Conservation (phyloP, 2,113 vertebrate genomes). For the Hemibagrus wyckioides region DNA sequence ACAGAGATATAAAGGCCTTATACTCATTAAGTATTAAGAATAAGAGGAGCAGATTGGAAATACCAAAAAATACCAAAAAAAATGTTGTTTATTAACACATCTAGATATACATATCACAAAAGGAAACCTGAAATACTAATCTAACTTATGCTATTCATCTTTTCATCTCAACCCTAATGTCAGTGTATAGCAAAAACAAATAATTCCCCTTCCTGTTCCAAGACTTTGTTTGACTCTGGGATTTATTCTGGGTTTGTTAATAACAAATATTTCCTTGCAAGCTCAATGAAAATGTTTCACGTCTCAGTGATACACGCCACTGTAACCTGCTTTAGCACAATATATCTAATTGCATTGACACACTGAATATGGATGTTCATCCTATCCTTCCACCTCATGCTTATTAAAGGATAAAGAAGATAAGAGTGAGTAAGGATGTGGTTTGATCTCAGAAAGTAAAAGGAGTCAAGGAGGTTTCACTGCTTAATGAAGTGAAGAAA, state of each 20-base stretch:
- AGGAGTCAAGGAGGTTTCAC: background rate
- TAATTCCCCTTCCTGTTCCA: no score
- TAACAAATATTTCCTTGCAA: background rate
- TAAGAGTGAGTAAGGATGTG: background rate
- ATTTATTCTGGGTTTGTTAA: no score
- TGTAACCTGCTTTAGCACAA: background rate
- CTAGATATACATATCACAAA: background rate
- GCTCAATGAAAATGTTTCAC: background rate
- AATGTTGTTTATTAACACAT: no score
- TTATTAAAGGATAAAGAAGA: background rate
- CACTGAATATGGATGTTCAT: background rate
- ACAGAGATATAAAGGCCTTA: no score
- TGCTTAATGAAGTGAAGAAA: conserved; percentile 47
- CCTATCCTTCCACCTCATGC: background rate
- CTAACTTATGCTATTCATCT: no score
- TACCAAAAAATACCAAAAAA: no score
- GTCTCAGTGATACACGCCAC: background rate
- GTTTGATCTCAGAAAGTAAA: conserved; percentile 59
- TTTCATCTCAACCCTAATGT: no score
- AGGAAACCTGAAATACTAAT: background rate
- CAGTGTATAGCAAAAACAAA: no score
- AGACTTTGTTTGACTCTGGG: no score
- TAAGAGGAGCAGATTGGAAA: no score
- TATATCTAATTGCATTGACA: background rate
- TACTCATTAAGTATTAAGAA: no score